Percentiles rank a stretch among this genome's conserved stretches.
Conservation (phyloP, 2,888 invertebrate genomes). For the Orthosia gracilis region DNA sequence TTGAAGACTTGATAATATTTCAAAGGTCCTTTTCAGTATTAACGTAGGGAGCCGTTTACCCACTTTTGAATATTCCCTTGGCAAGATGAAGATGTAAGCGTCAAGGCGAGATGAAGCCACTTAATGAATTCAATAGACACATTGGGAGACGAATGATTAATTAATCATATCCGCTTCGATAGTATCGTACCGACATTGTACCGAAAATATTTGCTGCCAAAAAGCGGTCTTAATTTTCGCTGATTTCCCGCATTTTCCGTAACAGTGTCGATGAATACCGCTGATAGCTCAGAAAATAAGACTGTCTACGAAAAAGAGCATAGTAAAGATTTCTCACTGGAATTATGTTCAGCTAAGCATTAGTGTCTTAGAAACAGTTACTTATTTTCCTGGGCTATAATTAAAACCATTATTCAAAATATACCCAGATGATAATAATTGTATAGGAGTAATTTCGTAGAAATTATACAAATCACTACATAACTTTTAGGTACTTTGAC, state of each 20-base stretch:
- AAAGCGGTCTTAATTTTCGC: background rate
- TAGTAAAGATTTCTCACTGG: background rate
- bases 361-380: background rate
- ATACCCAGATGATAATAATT: too few relatives aligned
- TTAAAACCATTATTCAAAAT: background rate
- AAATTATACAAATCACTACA: background rate
- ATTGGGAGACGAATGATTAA: background rate
- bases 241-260: background rate
- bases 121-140: constrained; percentile 2
- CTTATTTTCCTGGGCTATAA: background rate
- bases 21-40: background rate
- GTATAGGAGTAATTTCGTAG: background rate
- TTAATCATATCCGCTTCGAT: background rate
- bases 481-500: background rate
- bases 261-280: background rate
- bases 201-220: background rate
- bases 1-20: background rate
- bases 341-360: too few relatives aligned
- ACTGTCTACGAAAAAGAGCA: background rate
- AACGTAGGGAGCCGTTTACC: background rate
- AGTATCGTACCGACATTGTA: background rate
- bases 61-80: too few relatives aligned
- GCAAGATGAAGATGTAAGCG: too few relatives aligned
- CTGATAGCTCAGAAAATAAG: background rate
- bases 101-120: background rate